Evolutionary conservation across 2,888 invertebrate species (phyloP).

Genomic region (Beris morrisii): DNA sequence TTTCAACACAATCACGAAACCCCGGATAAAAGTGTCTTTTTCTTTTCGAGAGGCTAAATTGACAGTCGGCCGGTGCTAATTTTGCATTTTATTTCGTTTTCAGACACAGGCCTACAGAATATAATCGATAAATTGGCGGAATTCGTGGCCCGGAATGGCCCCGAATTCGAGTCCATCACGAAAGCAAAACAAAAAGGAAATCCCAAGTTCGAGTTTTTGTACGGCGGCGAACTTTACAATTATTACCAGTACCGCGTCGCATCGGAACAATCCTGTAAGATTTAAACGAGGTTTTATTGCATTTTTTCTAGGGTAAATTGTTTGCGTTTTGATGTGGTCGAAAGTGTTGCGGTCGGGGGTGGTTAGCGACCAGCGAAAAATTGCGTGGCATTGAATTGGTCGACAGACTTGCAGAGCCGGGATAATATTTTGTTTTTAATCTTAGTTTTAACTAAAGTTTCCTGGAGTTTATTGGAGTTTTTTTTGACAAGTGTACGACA

Average conservation of each 20-base stretch:
- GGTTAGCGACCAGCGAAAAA: no score
- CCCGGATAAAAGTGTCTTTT: background rate
- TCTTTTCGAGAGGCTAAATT: background rate
- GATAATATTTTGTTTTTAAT: no score
- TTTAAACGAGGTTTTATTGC: constrained; percentile 6
- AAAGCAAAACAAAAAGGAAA: constrained; percentile 98
- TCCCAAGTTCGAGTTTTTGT: constrained; percentile 95
- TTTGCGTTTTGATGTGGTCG: no score
- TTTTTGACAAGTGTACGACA: no score
- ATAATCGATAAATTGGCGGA: constrained; percentile 98
- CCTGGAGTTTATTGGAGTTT: no score
- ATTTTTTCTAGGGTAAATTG: background rate
- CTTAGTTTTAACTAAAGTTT: no score
- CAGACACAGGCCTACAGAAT: constrained; percentile 90
- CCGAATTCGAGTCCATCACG: constrained; percentile 99
- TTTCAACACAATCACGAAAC: background rate
- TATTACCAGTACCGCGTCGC: constrained; percentile 97
- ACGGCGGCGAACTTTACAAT: constrained; percentile 92
- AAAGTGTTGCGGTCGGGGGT: no score
- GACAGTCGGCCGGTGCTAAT: background rate
- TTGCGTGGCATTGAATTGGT: no score
- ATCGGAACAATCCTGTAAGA: constrained; percentile 89
- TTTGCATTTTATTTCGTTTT: constrained; percentile 24
- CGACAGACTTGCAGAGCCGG: no score
- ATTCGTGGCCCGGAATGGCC: constrained; percentile 98